phyloP scores from a whole-genome alignment of 2,888 invertebrate genomes.

The Drosophila merina region DNA sequence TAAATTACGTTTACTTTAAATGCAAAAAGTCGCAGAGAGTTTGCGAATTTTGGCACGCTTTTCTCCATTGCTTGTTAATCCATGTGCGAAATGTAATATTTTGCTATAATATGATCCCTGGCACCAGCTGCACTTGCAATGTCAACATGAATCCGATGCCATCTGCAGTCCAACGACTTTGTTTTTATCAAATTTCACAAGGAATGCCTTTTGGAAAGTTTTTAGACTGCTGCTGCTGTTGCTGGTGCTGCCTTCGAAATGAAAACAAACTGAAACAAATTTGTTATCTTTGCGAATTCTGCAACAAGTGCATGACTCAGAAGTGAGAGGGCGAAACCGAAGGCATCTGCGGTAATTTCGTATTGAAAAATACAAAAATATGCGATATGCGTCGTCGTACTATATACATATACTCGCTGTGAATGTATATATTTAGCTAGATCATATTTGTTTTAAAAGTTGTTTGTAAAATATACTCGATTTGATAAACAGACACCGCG shows the following conservation, averaged over 20 bases:
- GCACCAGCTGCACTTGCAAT: conserved; percentile 12
- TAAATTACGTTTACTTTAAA: too few relatives aligned
- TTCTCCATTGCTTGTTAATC: background rate
- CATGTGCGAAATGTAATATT: background rate
- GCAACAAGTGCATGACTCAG: conserved; percentile 78
- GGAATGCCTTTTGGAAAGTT: conserved; percentile 45
- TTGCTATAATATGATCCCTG: background rate
- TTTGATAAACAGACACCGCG: conserved; percentile 38
- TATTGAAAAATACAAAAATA: conserved; percentile 48
- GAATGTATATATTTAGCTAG: conserved; percentile 23
- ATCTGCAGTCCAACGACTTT: conserved; percentile 58
- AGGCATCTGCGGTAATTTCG: conserved; percentile 54
- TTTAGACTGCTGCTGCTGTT: conserved; percentile 28
- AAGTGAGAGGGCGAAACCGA: conserved; percentile 56
- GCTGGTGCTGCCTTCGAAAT: conserved; percentile 18
- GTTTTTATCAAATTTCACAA: conserved; percentile 59
- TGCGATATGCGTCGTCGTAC: conserved; percentile 21
- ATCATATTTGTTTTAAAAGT: conserved; percentile 51
- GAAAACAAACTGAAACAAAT: conserved; percentile 42
- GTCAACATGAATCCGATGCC: conserved; percentile 22
- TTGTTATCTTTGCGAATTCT: conserved; percentile 71
- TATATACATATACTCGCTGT: conserved; percentile 9
- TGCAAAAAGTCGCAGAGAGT: too few relatives aligned
- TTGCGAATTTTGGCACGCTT: background rate
- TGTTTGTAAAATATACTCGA: conserved; percentile 34